Evolutionary conservation across 2,797 vertebrate species (phyloP).

Genomic region (Podargus strigoides): DNA sequence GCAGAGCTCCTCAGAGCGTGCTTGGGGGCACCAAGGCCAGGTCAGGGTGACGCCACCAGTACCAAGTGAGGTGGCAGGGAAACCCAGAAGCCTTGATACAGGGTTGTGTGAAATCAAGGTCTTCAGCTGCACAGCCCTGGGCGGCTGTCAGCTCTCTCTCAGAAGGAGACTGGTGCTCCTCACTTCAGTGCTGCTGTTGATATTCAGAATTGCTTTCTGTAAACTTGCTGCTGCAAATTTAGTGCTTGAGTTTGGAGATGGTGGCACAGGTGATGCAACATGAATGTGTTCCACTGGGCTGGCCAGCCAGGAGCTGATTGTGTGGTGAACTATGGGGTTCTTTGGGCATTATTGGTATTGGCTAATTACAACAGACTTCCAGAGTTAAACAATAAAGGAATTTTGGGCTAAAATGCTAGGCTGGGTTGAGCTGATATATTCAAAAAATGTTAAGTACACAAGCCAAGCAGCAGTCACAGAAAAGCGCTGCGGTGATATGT

Average conservation of each 20-base stretch:
- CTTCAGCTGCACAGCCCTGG: background rate
- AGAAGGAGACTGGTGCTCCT: background rate
- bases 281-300: fast-evolving
- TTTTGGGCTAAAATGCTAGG: background rate
- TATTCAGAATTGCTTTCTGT: background rate
- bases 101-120: background rate
- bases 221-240: background rate
- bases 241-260: background rate
- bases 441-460: background rate
- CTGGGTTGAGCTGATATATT: background rate
- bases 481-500: background rate
- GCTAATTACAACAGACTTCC: background rate
- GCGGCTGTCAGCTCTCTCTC: background rate
- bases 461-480: background rate
- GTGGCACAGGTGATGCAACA: background rate
- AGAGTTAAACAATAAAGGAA: background rate
- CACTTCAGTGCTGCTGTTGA: background rate
- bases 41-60: background rate
- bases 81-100: background rate
- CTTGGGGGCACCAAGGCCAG: background rate
- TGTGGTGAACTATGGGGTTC: background rate
- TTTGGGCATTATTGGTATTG: background rate
- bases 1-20: background rate
- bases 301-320: background rate
- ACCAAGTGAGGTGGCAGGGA: background rate